These are phyloP conservation scores for Platysteira castanea DNA, from an alignment of 2,113 vertebrate species.

Conservation along the genomic window DNA sequence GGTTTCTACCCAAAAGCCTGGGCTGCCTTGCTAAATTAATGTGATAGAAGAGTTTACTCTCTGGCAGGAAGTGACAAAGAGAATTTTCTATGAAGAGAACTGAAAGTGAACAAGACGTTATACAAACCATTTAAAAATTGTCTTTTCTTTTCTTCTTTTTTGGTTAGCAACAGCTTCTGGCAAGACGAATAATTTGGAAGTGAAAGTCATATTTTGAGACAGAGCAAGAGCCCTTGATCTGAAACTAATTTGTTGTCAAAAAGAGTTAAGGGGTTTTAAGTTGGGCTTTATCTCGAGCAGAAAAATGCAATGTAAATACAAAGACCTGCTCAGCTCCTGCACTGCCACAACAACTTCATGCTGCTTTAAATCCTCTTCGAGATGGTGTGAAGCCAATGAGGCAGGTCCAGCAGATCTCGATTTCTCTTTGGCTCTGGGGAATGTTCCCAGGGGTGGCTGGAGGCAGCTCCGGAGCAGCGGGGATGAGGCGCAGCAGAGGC, in stretches of 20 bases:
- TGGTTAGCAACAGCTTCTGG: conserved; percentile 44
- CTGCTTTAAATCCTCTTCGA: background rate
- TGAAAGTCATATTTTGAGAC: conserved; percentile 61
- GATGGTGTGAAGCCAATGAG: background rate
- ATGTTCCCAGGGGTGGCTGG: fast-evolving
- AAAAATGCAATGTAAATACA: background rate
- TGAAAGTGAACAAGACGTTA: conserved; percentile 2
- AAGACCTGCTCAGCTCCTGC: background rate
- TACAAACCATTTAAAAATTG: conserved; percentile 49
- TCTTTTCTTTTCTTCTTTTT: background rate
- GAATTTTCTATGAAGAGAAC: conserved; percentile 49
- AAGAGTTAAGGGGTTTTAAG: conserved; percentile 34
- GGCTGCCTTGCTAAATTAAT: background rate
- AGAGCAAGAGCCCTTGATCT: conserved; percentile 64
- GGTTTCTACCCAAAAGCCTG: background rate
- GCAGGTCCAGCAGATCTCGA: fast-evolving
- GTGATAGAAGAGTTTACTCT: background rate
- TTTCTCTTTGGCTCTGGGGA: background rate
- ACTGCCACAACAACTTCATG: background rate
- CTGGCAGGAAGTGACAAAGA: conserved; percentile 41
- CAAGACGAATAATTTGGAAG: conserved; percentile 63
- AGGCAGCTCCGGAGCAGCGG: background rate
- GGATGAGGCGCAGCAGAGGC: background rate
- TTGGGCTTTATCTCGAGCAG: background rate
- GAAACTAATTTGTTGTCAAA: conserved; percentile 74